Evolutionary conservation across 2,797 vertebrate genomes (phyloP).

Genomic region (Artibeus lituratus): DNA sequence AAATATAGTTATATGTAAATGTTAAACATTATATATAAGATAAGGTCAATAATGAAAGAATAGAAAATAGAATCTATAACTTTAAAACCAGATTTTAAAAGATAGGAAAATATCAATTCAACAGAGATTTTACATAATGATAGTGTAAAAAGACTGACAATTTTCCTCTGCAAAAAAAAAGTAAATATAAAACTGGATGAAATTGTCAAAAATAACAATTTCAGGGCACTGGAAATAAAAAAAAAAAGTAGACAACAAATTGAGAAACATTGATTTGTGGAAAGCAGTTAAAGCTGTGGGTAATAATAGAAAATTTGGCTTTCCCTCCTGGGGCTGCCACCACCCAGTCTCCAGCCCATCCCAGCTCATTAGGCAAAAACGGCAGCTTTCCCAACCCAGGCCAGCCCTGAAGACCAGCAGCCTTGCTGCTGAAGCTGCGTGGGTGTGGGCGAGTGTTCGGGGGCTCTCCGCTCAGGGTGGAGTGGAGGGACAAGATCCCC

Average conservation of each 20-base stretch:
- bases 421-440: neutral
- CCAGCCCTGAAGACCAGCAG: neutral
- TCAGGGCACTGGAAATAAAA: neutral
- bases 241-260: neutral
- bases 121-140: neutral
- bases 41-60: neutral
- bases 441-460: neutral
- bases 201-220: neutral
- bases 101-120: neutral
- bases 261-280: neutral
- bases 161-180: neutral
- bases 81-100: neutral
- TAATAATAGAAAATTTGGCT: neutral
- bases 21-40: neutral
- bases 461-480: neutral
- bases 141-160: neutral
- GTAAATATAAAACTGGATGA: neutral
- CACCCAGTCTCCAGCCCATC: neutral
- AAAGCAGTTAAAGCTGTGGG: neutral
- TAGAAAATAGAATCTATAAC: neutral
- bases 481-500: neutral
- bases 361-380: neutral
- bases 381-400: neutral
- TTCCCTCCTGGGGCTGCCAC: neutral
- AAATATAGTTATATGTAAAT: neutral